Conservation (phyloP, 1,140 invertebrate genomes). For the Drosophila truncata region DNA sequence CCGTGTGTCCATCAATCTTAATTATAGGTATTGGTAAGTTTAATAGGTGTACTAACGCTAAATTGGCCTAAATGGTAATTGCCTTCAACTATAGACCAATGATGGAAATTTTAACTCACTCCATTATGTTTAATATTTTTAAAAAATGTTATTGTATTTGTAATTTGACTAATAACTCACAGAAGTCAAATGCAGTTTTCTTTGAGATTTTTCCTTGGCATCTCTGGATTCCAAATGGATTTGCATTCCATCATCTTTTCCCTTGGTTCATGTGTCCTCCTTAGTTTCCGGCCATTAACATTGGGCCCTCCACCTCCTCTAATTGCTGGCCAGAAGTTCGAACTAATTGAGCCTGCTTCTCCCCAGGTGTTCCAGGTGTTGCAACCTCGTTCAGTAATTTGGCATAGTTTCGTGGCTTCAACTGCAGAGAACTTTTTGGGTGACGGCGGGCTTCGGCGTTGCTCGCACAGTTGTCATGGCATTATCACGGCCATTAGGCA, state of each 20-base stretch:
- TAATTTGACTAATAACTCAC: slow-evolving; percentile 2
- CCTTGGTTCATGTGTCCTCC: slow-evolving; percentile 1
- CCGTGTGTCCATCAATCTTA: slow-evolving; percentile 20
- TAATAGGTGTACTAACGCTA: background rate
- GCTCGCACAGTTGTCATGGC: slow-evolving; percentile 54
- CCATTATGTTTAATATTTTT: background rate
- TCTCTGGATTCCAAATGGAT: background rate
- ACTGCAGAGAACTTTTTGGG: slow-evolving; percentile 45
- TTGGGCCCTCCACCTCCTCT: slow-evolving; percentile 21
- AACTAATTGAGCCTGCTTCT: slow-evolving; percentile 53
- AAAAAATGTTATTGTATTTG: background rate
- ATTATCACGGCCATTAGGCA: slow-evolving; percentile 63
- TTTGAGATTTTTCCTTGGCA: background rate
- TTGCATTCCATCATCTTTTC: background rate
- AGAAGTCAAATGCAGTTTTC: background rate
- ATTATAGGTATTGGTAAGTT: background rate
- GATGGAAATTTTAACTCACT: background rate
- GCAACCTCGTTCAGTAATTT: slow-evolving; percentile 50
- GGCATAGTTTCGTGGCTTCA: slow-evolving; percentile 59
- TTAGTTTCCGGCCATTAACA: slow-evolving; percentile 42
- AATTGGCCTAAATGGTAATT: slow-evolving; percentile 1
- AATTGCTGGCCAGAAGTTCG: slow-evolving; percentile 53
- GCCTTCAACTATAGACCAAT: background rate
- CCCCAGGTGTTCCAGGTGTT: slow-evolving; percentile 33
- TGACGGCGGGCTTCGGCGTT: slow-evolving; percentile 8